Evolutionary conservation across 2,888 invertebrate species (phyloP), one percentile per base, ranked within the genome.

Genomic region (Mythimna ferrago): DNA sequence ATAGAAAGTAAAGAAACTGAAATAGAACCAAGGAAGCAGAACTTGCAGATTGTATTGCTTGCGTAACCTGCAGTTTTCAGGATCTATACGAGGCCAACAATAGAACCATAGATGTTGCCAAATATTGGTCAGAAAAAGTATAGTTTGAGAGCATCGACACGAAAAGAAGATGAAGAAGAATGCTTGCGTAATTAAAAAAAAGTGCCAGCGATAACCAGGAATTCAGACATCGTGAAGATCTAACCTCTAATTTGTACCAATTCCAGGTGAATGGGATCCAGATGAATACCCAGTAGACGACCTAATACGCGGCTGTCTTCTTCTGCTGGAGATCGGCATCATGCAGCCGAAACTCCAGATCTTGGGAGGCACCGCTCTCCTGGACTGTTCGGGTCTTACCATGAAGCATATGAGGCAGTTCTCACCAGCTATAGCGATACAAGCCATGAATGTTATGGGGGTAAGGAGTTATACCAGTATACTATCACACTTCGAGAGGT

Each of bases 271-370:
- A 81, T 98, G 98, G 98, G 96, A 98, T 82, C 97, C 98, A 0
- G 97, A 97, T 76, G 96, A 96, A 71, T 95, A 97, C 9, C 91
- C 97, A 0, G 94, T 97, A 0, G 97, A 97, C 21, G 98, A 98
- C 86, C 92, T 98, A 14, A 97, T 98, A 85, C 97, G 97, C 78
- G 97, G 97, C 0, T 97, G 97, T 0, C 94, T 98, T 41, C 93
- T 97, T 0, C 93, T 98, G 4, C 93, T 98, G 54, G 98, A 98
- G 89, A 92, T 98, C 6, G 98, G 98, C 14, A 97, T 98, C 73
- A 93, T 98, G 91, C 98, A 98, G 91, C 98, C 97, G 0, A 96
- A 97, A 73, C 97, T 98, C 0, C 98, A 98, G 91, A 97, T 98
- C 53, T 92, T 98, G 54, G 98, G 98, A 0, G 98, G 98, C 3